Evolutionary conservation across 2,888 invertebrate genomes (phyloP).

Genomic region (Phyto melanocephala): DNA sequence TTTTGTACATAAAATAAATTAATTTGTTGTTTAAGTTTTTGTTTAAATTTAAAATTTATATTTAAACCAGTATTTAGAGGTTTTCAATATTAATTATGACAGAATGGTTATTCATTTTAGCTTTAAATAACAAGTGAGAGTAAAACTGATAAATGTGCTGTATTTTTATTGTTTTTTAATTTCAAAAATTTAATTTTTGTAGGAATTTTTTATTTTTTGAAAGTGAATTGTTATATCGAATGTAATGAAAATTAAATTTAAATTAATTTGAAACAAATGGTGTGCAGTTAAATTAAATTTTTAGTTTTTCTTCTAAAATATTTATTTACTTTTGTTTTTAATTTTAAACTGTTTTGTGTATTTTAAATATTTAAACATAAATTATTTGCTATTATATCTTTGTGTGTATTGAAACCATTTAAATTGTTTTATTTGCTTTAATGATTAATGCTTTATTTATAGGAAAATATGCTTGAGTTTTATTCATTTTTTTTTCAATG

Average conservation of each 20-base stretch:
- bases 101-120: too few species aligned
- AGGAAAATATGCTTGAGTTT: background rate
- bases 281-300: too few species aligned
- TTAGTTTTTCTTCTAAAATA: too few species aligned
- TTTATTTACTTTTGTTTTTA: too few species aligned
- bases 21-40: background rate
- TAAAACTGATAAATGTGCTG: too few species aligned
- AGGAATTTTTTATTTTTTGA: too few species aligned
- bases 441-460: conserved; percentile 6
- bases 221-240: too few species aligned
- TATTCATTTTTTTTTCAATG: background rate
- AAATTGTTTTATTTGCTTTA: background rate
- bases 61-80: conserved; percentile 4
- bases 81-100: conserved; percentile 1
- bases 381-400: background rate
- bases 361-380: background rate
- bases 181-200: too few species aligned
- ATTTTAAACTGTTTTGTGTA: background rate
- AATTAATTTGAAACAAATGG: too few species aligned
- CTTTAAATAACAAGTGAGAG: too few species aligned
- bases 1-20: conserved; percentile 3
- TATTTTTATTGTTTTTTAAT: too few species aligned
- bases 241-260: too few species aligned
- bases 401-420: background rate
- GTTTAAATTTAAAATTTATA: background rate